phyloP scores from a whole-genome alignment of 2,797 vertebrate species.

The Xiphophorus birchmanni region DNA sequence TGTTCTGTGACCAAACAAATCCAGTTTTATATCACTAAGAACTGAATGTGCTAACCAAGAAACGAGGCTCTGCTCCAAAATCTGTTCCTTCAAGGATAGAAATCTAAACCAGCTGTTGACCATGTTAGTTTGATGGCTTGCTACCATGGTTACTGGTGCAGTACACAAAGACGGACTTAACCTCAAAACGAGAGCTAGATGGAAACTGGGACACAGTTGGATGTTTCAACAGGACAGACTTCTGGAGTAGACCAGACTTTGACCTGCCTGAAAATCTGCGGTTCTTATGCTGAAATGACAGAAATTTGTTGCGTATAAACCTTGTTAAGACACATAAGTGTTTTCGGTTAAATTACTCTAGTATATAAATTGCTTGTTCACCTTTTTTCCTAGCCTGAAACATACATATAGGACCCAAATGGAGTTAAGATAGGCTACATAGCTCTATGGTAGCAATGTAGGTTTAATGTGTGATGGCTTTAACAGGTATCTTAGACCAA shows the following conservation, averaged over 20 bases:
- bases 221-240: not conserved
- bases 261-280: not conserved
- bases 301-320: not conserved
- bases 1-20: not conserved
- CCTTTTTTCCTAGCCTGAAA: not conserved
- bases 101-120: not conserved
- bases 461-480: not conserved
- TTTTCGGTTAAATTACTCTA: not conserved
- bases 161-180: not conserved
- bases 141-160: not conserved
- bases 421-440: not conserved
- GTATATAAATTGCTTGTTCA: not conserved
- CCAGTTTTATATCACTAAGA: not conserved
- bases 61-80: not conserved
- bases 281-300: not conserved
- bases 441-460: not conserved
- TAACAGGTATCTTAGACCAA: not conserved
- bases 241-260: not conserved
- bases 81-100: not conserved
- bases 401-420: not conserved
- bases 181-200: not conserved
- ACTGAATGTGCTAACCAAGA: not conserved
- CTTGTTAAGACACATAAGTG: not conserved
- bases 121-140: not conserved
- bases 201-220: not conserved